Percentiles rank a stretch among this genome's conserved stretches.
Evolutionary conservation across 1,140 invertebrate species (phyloP).

Genomic region (Drosophila albomicans): DNA sequence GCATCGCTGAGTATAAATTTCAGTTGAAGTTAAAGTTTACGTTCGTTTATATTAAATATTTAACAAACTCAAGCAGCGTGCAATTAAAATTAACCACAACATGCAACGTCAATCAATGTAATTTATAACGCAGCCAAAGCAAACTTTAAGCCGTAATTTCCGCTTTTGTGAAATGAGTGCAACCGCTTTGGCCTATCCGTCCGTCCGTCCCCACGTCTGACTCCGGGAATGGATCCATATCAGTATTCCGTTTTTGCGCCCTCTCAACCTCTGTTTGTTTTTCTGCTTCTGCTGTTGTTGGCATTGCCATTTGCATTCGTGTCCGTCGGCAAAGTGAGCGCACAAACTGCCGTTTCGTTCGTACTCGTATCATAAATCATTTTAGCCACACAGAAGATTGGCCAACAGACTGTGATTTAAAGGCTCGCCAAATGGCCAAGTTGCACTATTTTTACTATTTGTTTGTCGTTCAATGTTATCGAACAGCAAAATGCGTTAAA

Average conservation of each 20-base stretch:
- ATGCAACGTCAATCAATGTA: constrained; percentile 73
- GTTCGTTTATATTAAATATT: constrained; percentile 31
- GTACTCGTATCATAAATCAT: constrained; percentile 71
- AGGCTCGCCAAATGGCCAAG: constrained; percentile 45
- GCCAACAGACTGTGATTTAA: constrained; percentile 56
- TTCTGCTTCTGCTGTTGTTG: constrained; percentile 30
- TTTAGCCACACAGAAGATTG: constrained; percentile 31
- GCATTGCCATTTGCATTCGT: constrained; percentile 50
- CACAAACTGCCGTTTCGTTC: constrained; percentile 51
- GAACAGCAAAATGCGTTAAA: constrained; percentile 19
- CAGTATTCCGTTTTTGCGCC: constrained; percentile 23
- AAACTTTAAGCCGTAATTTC: constrained; percentile 74
- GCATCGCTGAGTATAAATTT: background rate
- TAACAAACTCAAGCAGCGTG: constrained; percentile 7
- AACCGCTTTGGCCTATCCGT: constrained; percentile 16
- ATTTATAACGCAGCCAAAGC: constrained; percentile 59
- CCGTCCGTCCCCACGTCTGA: constrained; percentile 14
- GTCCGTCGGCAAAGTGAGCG: constrained; percentile 33
- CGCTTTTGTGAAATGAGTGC: constrained; percentile 57
- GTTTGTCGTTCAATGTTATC: background rate
- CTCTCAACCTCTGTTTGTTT: constrained; percentile 7
- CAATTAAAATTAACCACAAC: constrained; percentile 29
- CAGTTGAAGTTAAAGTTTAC: constrained; percentile 3
- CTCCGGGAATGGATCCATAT: constrained; percentile 22
- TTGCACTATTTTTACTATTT: constrained; percentile 21